Evolutionary conservation across 2,797 vertebrate genomes (phyloP), one percentile per base, ranked within the genome.

Genomic region (Acropternis orthonyx): DNA sequence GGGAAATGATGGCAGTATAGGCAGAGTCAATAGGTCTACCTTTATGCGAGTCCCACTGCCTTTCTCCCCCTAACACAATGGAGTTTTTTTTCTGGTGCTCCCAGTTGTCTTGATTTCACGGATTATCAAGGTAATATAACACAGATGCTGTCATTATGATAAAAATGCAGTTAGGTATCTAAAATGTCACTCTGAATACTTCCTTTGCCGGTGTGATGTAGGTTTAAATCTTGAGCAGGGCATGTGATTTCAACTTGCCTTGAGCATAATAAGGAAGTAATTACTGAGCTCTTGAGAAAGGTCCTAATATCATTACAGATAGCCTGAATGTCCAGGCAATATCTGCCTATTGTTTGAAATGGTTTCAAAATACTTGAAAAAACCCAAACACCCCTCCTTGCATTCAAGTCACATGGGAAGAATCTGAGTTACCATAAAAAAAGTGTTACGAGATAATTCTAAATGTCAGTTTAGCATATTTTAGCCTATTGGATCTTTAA

Each of bases 401-500:
- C 89, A 97, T 97, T 97, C 93, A 96, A 96, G 95, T 97, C 93
- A 92, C 91, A 95, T 93, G 96, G 93, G 97, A 98, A 98, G 97
- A 96, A 94, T 95, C 37, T 0, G 43, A 96, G 93, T 96, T 97
- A 97, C 97, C 95, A 89, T 94, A 87, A 92, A 91, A 95, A 94
- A 95, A 91, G 69, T 94, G 73, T 97, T 97, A 94, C 41, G 95
- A 96, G 95, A 97, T 97, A 96, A 97, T 97, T 97, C 95, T 97
- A 97, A 98, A 98, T 98, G 98, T 98, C 97, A 97, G 56, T 97
- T 97, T 97, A 97, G 92, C 97, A 96, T 97, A 97, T 97, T 97
- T 97, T 95, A 97, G 93, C 82, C 93, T 95, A 91, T 51, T 96
- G 95, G 92, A 97, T 97, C 96, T 97, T 96, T 93, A 97, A 97